These are phyloP conservation scores for Liparis tanakae DNA, from an alignment of 2,797 vertebrate genomes.

Conservation along the genomic window DNA sequence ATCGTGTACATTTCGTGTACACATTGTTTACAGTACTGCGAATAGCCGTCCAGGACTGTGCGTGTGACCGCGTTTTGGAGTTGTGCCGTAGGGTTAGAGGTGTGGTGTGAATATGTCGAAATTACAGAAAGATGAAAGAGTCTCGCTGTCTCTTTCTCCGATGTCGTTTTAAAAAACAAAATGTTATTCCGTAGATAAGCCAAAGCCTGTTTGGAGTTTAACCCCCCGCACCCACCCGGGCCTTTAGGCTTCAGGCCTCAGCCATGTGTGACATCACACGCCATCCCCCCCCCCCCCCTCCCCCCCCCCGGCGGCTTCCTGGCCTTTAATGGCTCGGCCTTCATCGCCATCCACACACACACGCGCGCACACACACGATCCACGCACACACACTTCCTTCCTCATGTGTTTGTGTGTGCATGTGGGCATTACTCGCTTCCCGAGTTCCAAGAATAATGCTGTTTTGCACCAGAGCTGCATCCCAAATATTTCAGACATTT, in stretches of 20 bases:
- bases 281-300: slow-evolving; percentile 53
- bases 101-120: slow-evolving; percentile 26
- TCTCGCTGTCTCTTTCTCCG: slow-evolving; percentile 9
- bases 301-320: slow-evolving; percentile 61
- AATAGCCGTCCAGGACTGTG: background rate
- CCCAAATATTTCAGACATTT: slow-evolving; percentile 18
- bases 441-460: slow-evolving; percentile 50
- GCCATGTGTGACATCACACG: slow-evolving; percentile 56
- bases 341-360: slow-evolving; percentile 56
- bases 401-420: slow-evolving; percentile 44
- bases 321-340: slow-evolving; percentile 58
- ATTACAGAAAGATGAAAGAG: background rate
- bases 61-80: slow-evolving; percentile 9
- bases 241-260: slow-evolving; percentile 19
- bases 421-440: slow-evolving; percentile 50
- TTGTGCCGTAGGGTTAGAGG: background rate
- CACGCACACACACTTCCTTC: slow-evolving; percentile 57
- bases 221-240: slow-evolving; percentile 2
- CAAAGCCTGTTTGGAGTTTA: slow-evolving; percentile 18
- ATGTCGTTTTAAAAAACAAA: background rate
- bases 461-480: slow-evolving; percentile 23
- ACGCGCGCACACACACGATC: slow-evolving; percentile 21
- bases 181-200: slow-evolving; percentile 17
- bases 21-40: background rate
- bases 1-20: background rate